A percentile compares a stretch with the other conserved stretches of the same genome.
These are phyloP conservation scores for Aphodius sticticus DNA, from an alignment of 2,888 invertebrate species.

Conservation along the genomic window DNA sequence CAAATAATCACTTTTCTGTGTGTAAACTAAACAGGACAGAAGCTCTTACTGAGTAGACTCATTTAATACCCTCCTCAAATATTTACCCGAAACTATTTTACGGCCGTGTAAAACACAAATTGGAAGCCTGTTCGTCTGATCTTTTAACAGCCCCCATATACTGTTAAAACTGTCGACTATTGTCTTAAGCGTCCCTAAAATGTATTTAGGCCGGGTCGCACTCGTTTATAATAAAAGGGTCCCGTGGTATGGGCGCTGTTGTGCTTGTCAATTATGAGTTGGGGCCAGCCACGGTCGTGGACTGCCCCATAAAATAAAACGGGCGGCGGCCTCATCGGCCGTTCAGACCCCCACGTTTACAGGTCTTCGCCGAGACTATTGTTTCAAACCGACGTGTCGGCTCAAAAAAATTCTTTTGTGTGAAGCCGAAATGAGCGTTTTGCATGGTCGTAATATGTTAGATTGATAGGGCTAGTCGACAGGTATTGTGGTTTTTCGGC, in stretches of 20 bases:
- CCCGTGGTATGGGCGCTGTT: not conserved
- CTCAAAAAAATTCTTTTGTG: not conserved
- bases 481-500: not conserved
- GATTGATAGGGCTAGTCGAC: not conserved
- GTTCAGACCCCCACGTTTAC: not conserved
- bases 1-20: too few species aligned
- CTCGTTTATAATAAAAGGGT: not conserved
- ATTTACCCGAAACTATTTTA: not conserved
- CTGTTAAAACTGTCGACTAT: not conserved
- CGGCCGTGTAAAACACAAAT: not conserved
- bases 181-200: not conserved
- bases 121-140: not conserved
- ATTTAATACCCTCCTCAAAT: not conserved
- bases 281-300: not conserved
- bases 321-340: not conserved
- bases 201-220: not conserved
- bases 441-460: not conserved
- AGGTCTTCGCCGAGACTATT: not conserved
- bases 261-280: slow-evolving; percentile 4
- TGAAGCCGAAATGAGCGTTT: not conserved
- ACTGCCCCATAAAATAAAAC: not conserved
- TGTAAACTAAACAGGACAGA: not conserved
- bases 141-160: not conserved
- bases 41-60: not conserved
- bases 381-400: not conserved